Evolutionary conservation across 2,888 invertebrate genomes (phyloP).

Genomic region (Synanthedon formicaeformis): DNA sequence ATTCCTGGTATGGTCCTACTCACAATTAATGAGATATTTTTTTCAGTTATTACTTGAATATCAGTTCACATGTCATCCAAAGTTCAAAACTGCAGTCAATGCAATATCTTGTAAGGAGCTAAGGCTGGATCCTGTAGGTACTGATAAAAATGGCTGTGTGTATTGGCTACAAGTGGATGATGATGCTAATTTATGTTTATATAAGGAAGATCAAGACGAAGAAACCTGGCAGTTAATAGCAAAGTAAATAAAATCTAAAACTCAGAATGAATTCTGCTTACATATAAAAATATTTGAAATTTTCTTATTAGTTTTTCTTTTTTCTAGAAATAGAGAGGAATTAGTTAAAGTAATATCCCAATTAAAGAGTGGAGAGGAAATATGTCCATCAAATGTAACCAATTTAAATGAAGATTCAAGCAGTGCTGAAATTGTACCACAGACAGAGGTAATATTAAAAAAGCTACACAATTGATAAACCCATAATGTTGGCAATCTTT

Average conservation of each 20-base stretch:
- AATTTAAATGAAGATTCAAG: conserved; percentile 57
- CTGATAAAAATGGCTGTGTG: conserved; percentile 89
- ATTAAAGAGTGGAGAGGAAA: conserved; percentile 78
- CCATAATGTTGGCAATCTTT: background rate
- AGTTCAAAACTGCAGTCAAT: conserved; percentile 91
- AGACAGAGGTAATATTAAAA: conserved; percentile 17
- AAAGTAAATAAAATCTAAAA: conserved; percentile 64
- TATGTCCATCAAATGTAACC: conserved; percentile 48
- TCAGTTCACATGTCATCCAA: conserved; percentile 94
- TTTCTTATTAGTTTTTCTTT: conserved; percentile 12
- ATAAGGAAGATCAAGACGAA: conserved; percentile 95
- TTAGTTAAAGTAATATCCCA: conserved; percentile 82
- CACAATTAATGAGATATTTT: background rate
- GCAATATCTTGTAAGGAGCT: conserved; percentile 83
- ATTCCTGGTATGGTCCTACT: too few species aligned
- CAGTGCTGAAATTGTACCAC: conserved; percentile 36
- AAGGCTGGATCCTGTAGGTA: conserved; percentile 89
- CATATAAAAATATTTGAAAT: conserved; percentile 2
- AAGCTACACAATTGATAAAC: too few species aligned
- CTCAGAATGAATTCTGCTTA: background rate
- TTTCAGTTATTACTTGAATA: conserved; percentile 87
- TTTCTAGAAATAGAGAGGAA: conserved; percentile 80
- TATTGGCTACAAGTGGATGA: conserved; percentile 96
- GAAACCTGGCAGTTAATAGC: conserved; percentile 95
- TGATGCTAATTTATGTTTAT: conserved; percentile 89